These are phyloP conservation scores for Poeciliopsis prolifica DNA, from an alignment of 2,113 vertebrate genomes.

Conservation along the genomic window DNA sequence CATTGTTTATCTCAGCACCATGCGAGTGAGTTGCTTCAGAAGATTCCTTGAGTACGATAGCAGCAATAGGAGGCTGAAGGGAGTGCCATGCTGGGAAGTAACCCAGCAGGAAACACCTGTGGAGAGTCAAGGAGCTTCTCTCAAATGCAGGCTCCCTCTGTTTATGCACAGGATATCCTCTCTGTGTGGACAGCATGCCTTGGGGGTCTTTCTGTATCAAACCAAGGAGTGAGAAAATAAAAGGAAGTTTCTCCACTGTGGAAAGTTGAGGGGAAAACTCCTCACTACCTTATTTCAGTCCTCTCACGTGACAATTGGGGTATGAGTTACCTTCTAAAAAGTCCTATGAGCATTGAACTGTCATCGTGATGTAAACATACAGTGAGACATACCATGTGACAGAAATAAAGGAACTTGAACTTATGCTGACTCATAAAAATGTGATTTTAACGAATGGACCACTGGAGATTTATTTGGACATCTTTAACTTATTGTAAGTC, in stretches of 20 bases:
- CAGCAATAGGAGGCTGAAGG: neutral
- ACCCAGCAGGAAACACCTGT: constrained; percentile 47
- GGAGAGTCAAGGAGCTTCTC: constrained; percentile 25
- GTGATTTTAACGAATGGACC: neutral
- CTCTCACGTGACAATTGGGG: neutral
- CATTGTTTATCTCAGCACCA: constrained; percentile 10
- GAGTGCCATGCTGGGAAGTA: neutral
- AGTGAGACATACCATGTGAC: no score
- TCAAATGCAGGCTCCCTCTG: constrained; percentile 18
- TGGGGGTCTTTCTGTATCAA: constrained; percentile 29
- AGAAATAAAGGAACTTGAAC: neutral
- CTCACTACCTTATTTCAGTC: neutral
- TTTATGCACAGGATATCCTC: constrained; percentile 42
- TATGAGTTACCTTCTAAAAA: no score
- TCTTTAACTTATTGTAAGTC: neutral
- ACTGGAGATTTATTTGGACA: neutral
- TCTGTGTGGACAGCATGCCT: neutral
- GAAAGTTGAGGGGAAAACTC: neutral
- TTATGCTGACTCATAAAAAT: constrained; percentile 20
- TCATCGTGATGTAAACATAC: neutral
- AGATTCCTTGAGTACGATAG: neutral
- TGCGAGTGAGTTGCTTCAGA: constrained; percentile 9
- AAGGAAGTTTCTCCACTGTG: neutral
- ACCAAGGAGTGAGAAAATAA: constrained; percentile 5
- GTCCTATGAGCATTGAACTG: no score